Conservation (phyloP, 2,888 invertebrate species). For the Hipparchia semele region DNA sequence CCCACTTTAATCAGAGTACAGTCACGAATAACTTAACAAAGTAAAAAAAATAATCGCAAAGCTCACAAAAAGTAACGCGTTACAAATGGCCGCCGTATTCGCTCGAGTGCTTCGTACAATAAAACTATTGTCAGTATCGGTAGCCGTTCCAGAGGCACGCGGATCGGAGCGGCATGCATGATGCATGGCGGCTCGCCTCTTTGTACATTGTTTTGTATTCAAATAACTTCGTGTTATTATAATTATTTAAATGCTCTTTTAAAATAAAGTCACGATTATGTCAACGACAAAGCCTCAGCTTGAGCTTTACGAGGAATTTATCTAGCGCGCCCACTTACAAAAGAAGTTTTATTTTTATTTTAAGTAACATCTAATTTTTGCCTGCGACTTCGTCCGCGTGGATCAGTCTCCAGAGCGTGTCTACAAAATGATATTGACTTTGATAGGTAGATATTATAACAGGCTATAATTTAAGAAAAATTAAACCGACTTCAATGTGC, state of each 20-base stretch:
- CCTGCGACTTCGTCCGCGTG: no score
- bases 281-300: neutral
- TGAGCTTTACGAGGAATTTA: neutral
- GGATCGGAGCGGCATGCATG: conserved; percentile 53
- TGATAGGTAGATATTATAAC: no score
- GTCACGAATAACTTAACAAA: conserved; percentile 11
- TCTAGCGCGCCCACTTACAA: no score
- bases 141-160: conserved; percentile 54
- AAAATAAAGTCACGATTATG: conserved; percentile 8
- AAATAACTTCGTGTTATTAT: conserved; percentile 15
- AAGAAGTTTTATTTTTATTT: no score
- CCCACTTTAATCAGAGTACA: conserved; percentile 18
- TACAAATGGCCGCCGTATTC: conserved; percentile 17
- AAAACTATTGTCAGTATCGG: conserved; percentile 63
- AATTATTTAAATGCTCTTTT: conserved; percentile 17
- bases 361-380: no score
- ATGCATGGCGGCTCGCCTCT: conserved; percentile 42
- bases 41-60: conserved; percentile 7
- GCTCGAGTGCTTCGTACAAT: conserved; percentile 31
- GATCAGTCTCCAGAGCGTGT: no score
- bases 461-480: no score
- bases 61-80: conserved; percentile 17
- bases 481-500: no score
- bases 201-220: conserved; percentile 26
- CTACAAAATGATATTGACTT: no score